Conservation (phyloP, 2,888 invertebrate genomes). For the Rotaria magnacalcarata region DNA sequence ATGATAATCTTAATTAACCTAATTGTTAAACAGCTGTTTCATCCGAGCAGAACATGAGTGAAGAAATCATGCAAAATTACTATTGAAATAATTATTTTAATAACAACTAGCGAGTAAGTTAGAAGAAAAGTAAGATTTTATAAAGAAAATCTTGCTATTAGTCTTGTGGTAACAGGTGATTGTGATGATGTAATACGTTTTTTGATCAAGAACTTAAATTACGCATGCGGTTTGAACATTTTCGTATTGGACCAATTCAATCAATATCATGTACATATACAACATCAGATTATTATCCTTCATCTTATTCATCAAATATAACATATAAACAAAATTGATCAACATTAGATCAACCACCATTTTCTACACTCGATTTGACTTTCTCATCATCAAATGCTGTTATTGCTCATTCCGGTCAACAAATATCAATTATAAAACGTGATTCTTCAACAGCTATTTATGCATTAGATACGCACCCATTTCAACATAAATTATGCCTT, state of each 20-base stretch:
- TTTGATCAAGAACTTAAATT: conserved; percentile 59
- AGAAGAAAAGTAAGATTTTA: no score
- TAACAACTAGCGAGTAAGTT: no score
- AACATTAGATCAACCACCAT: conserved; percentile 55
- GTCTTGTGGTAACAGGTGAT: conserved; percentile 59
- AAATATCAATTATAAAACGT: conserved; percentile 51
- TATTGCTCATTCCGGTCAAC: conserved; percentile 56
- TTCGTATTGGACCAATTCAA: conserved; percentile 57
- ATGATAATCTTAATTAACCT: no score
- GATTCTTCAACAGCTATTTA: conserved; percentile 50
- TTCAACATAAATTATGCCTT: conserved; percentile 52
- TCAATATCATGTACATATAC: conserved; percentile 55
- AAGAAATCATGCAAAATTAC: no score
- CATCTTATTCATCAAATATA: background rate
- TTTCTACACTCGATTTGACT: conserved; percentile 57
- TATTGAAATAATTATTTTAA: no score
- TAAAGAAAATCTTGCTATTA: conserved; percentile 47
- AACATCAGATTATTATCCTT: conserved; percentile 40
- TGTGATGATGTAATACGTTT: conserved; percentile 58
- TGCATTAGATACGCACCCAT: conserved; percentile 55
- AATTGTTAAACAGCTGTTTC: no score
- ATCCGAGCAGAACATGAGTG: no score
- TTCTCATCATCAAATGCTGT: conserved; percentile 56
- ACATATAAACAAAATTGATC: conserved; percentile 50
- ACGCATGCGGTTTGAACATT: conserved; percentile 58